A percentile compares a stretch with the other conserved stretches of the same genome.
Conservation (phyloP, 1,140 invertebrate species). For the Neuroterus valhalla region DNA sequence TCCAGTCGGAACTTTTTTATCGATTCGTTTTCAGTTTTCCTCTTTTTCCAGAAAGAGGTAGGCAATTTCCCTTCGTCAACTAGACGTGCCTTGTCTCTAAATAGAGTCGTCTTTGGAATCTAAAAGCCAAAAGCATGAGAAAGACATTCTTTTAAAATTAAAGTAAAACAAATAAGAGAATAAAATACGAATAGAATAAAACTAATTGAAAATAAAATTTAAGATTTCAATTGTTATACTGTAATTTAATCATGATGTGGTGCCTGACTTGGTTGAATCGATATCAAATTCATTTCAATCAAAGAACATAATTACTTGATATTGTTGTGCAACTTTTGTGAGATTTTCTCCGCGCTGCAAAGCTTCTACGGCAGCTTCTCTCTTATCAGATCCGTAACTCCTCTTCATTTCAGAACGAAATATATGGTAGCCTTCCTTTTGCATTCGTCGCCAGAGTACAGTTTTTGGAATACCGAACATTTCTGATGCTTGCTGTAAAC, state of each 20-base stretch:
- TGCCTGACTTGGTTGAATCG: too few relatives aligned
- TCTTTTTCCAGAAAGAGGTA: slow-evolving; percentile 72
- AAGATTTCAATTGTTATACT: too few relatives aligned
- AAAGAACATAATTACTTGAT: slow-evolving; percentile 62
- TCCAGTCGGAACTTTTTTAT: slow-evolving; percentile 74
- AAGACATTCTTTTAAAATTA: slow-evolving; percentile 13
- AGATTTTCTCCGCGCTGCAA: slow-evolving; percentile 77
- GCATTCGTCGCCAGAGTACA: slow-evolving; percentile 78
- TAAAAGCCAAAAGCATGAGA: slow-evolving; percentile 47
- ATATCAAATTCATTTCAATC: too few relatives aligned
- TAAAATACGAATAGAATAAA: not conserved
- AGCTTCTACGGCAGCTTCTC: slow-evolving; percentile 75
- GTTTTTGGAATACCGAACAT: slow-evolving; percentile 78
- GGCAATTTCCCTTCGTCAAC: slow-evolving; percentile 77
- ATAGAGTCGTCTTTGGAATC: slow-evolving; percentile 79
- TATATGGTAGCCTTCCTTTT: slow-evolving; percentile 72
- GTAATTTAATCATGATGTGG: too few relatives aligned
- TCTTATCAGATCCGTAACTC: slow-evolving; percentile 72
- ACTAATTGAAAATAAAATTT: too few relatives aligned
- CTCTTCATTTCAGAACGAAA: slow-evolving; percentile 71
- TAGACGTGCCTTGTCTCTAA: slow-evolving; percentile 76
- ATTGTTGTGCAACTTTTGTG: slow-evolving; percentile 75
- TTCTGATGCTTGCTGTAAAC: slow-evolving; percentile 73
- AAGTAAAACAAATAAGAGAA: not conserved
- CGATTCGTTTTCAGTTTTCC: slow-evolving; percentile 73